phyloP scores from a whole-genome alignment of 2,888 invertebrate species.

The Labia minor region DNA sequence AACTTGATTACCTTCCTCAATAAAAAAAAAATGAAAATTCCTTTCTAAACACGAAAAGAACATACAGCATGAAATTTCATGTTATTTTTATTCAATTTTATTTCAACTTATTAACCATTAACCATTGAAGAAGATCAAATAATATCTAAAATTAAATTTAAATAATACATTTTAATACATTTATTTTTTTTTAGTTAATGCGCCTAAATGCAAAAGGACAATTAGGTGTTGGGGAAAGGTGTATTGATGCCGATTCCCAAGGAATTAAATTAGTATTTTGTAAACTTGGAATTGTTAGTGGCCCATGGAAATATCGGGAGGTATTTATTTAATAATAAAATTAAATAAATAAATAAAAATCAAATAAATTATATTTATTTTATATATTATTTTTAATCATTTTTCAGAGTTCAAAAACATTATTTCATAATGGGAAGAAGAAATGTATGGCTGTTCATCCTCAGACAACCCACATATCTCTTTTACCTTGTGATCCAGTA shows the following conservation, averaged over 20 bases:
- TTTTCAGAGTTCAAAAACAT: slow-evolving; percentile 47
- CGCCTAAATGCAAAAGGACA: slow-evolving; percentile 90
- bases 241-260: slow-evolving; percentile 79
- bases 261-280: slow-evolving; percentile 84
- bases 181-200: slow-evolving; percentile 54
- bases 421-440: slow-evolving; percentile 64
- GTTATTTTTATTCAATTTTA: no score
- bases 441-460: slow-evolving; percentile 79
- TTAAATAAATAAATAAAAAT: slow-evolving; percentile 17
- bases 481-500: slow-evolving; percentile 73
- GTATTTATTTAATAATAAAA: slow-evolving; percentile 31
- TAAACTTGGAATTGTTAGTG: slow-evolving; percentile 81
- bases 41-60: no score
- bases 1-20: no score
- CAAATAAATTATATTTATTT: background rate
- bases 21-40: no score
- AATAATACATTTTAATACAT: no score
- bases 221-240: slow-evolving; percentile 89
- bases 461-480: slow-evolving; percentile 60
- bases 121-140: no score
- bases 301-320: slow-evolving; percentile 87
- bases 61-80: no score
- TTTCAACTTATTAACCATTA: no score
- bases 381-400: slow-evolving; percentile 18
- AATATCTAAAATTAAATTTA: no score